Evolutionary conservation across 2,113 vertebrate genomes (phyloP).

Genomic region (Neopipo cinnamomea): DNA sequence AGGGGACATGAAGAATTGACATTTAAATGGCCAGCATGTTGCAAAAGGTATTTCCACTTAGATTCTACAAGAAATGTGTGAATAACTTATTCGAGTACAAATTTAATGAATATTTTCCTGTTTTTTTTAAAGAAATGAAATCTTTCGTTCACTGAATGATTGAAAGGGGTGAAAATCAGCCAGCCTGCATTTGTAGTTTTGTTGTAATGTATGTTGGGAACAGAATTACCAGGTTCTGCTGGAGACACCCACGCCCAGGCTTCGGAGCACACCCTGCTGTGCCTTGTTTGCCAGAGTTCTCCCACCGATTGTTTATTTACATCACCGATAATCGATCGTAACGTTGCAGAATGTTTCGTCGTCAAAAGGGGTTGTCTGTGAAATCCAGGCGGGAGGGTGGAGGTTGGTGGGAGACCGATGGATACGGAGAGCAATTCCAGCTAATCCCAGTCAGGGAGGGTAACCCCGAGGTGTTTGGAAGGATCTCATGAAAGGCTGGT

Average conservation of each 20-base stretch:
- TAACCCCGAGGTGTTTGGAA: not conserved
- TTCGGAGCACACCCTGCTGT: not conserved
- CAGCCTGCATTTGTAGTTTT: not conserved
- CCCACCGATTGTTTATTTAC: not conserved
- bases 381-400: not conserved
- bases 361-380: not conserved
- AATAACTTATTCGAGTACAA: not conserved
- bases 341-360: not conserved
- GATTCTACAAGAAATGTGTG: not conserved
- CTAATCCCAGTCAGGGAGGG: not conserved
- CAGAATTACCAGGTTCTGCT: not conserved
- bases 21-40: constrained; percentile 79
- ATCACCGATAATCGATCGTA: not conserved
- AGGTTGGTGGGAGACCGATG: not conserved
- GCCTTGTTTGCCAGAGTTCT: not conserved
- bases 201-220: not conserved
- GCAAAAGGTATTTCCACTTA: constrained; percentile 77
- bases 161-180: not conserved
- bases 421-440: not conserved
- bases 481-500: not conserved
- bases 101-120: not conserved
- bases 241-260: not conserved
- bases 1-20: constrained; percentile 74
- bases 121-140: not conserved
- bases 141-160: not conserved